phyloP scores from a whole-genome alignment of 2,113 vertebrate genomes.

The Nothoprocta pentlandii region DNA sequence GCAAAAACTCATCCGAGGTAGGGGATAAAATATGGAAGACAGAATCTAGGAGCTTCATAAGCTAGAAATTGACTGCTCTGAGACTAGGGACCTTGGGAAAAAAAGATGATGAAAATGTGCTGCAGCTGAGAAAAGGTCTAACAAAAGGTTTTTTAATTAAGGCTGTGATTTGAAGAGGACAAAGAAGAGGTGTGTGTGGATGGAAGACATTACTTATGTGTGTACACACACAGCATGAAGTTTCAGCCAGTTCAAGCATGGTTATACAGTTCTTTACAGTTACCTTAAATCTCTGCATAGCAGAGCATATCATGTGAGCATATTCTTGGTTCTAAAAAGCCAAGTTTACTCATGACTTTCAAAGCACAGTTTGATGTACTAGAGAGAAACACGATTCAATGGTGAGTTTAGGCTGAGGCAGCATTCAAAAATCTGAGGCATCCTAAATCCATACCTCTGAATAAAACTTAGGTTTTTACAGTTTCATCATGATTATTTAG shows the following conservation, averaged over 20 bases:
- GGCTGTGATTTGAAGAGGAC: neutral
- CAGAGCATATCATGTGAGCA: neutral
- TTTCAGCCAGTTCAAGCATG: neutral
- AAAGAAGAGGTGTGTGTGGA: rapidly evolving
- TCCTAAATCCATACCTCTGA: neutral
- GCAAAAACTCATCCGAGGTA: neutral
- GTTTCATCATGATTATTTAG: neutral
- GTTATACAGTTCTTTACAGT: neutral
- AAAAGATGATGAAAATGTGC: neutral
- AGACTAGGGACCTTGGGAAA: neutral
- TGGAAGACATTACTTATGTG: rapidly evolving
- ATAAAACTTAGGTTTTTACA: neutral
- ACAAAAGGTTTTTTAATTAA: neutral
- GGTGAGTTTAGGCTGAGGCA: no score
- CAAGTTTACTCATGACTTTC: neutral
- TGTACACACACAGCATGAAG: neutral
- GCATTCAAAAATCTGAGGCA: neutral
- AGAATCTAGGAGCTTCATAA: neutral
- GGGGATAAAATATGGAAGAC: neutral
- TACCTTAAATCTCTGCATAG: neutral
- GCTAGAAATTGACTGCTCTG: neutral
- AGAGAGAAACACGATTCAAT: neutral
- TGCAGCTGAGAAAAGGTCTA: neutral
- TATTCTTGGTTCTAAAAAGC: neutral
- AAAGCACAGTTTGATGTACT: neutral